A percentile compares a stretch with the other conserved stretches of the same genome.
Evolutionary conservation across 37 sponge, comb jelly and placozoan genomes (phyloP).

Genomic region (Diacarnus erythraeanus): DNA sequence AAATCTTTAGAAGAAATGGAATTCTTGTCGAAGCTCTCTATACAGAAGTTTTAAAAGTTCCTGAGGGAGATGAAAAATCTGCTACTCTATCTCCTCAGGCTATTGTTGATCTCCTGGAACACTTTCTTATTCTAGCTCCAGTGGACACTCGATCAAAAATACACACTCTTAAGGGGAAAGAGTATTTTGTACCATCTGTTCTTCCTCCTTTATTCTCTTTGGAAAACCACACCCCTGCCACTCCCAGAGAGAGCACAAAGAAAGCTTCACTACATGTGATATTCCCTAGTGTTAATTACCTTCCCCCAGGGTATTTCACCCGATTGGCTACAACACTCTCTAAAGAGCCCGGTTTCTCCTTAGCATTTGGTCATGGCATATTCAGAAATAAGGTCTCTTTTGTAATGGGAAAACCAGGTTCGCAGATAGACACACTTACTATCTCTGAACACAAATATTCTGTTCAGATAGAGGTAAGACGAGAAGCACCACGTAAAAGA

Average conservation of each 20-base stretch:
- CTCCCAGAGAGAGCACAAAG: neutral
- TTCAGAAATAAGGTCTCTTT: conserved; percentile 25
- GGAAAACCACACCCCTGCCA: no score
- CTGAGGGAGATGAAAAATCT: conserved; percentile 5
- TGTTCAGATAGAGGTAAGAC: conserved; percentile 23
- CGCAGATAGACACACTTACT: conserved; percentile 18
- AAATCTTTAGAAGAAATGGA: conserved; percentile 15
- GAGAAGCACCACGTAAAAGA: neutral
- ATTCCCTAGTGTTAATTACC: conserved; percentile 28
- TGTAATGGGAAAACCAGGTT: conserved; percentile 9
- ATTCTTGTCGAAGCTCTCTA: conserved; percentile 44
- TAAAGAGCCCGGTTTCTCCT: neutral
- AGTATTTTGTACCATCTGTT: conserved; percentile 38
- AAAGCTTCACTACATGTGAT: conserved; percentile 41
- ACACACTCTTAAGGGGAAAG: neutral
- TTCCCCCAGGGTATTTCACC: conserved; percentile 57
- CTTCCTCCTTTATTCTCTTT: no score
- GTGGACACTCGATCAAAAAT: neutral
- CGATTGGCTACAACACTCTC: conserved; percentile 39
- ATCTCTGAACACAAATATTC: neutral
- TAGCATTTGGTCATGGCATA: conserved; percentile 12
- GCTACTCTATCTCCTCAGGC: conserved; percentile 4
- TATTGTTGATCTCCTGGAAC: conserved; percentile 25
- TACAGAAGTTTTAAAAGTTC: conserved; percentile 23
- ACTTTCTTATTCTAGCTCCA: conserved; percentile 13